Evolutionary conservation across 37 sponge, comb jelly and placozoan genomes (phyloP).

Genomic region (Hexactinellida sp.): DNA sequence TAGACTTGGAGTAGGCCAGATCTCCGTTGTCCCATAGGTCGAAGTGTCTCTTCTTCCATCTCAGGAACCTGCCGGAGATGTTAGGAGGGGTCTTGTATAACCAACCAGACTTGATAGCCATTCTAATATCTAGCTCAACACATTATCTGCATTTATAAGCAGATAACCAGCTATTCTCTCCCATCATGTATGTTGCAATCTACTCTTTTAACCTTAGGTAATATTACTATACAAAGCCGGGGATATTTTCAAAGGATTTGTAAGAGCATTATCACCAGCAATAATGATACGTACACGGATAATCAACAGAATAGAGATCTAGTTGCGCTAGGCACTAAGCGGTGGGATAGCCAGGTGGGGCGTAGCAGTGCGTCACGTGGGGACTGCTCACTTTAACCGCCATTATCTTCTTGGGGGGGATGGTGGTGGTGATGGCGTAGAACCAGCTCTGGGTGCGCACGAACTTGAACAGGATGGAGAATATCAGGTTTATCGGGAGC

Average conservation of each 20-base stretch:
- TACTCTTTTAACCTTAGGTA: too few species aligned
- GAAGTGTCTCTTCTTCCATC: constrained; percentile 2
- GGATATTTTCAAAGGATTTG: too few species aligned
- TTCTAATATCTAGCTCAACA: too few species aligned
- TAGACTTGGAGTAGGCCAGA: neutral
- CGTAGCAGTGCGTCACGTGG: neutral
- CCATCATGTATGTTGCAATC: too few species aligned
- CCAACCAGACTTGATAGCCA: neutral
- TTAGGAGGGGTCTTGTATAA: neutral
- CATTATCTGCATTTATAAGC: too few species aligned
- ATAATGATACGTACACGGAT: too few species aligned
- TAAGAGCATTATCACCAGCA: too few species aligned
- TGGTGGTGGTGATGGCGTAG: neutral
- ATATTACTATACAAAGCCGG: too few species aligned
- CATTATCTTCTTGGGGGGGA: neutral
- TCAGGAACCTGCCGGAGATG: neutral
- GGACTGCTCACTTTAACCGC: neutral
- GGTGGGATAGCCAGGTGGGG: too few species aligned
- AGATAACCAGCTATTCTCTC: too few species aligned
- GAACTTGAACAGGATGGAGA: neutral
- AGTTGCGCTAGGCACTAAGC: too few species aligned
- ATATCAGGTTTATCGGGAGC: neutral
- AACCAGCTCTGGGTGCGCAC: neutral
- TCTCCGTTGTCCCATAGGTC: neutral
- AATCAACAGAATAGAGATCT: too few species aligned